Evolutionary conservation across 2,113 vertebrate genomes (phyloP).

Genomic region (Nothocercus julius): DNA sequence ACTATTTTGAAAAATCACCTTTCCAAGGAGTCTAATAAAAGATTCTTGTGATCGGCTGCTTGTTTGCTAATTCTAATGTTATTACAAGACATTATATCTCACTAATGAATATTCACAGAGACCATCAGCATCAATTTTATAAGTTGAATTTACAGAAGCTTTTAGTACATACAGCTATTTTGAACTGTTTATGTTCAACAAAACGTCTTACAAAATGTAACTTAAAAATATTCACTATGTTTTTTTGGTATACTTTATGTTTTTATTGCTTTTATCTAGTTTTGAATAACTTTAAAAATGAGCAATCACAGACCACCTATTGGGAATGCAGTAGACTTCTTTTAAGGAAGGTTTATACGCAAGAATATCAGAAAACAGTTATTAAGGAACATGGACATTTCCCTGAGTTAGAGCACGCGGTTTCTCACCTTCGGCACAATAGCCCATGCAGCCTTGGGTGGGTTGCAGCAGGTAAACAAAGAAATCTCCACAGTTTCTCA

Average conservation of each 20-base stretch:
- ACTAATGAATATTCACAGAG: background rate
- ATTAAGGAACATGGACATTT: background rate
- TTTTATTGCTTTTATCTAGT: background rate
- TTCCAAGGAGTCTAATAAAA: background rate
- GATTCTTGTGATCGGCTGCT: background rate
- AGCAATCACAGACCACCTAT: background rate
- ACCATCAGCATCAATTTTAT: background rate
- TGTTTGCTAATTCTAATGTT: background rate
- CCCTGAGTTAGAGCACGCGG: background rate
- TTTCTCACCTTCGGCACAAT: conserved; percentile 88
- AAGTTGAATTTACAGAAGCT: background rate
- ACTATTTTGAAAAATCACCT: background rate
- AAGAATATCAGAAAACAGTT: background rate
- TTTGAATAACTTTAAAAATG: background rate
- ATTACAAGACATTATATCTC: background rate
- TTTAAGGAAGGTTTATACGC: background rate
- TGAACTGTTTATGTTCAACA: background rate
- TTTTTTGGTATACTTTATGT: too few relatives aligned
- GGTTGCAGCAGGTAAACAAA: conserved; percentile 91
- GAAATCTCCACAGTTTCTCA: conserved; percentile 89
- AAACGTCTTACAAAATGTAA: background rate
- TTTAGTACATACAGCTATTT: background rate
- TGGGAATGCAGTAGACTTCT: background rate
- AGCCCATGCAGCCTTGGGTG: conserved; percentile 92
- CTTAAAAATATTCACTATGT: background rate